These are phyloP conservation scores for Triops cancriformis DNA, from an alignment of 1,140 invertebrate species.

Conservation along the genomic window DNA sequence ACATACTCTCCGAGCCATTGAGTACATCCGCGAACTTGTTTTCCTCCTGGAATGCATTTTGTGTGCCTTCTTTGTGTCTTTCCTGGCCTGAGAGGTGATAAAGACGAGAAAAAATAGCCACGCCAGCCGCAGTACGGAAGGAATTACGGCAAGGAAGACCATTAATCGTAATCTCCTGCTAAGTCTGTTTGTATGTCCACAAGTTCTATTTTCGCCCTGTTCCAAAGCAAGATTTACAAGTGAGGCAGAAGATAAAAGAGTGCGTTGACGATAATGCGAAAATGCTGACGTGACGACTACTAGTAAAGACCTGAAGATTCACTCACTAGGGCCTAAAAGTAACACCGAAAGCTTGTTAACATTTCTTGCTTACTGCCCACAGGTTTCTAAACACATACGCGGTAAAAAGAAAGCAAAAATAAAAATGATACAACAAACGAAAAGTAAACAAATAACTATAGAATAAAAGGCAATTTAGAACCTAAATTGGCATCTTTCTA, in stretches of 20 bases:
- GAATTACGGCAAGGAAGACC: not conserved
- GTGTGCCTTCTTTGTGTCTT: not conserved
- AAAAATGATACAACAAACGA: too few species aligned
- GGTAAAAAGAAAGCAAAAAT: too few species aligned
- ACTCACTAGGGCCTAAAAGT: too few species aligned
- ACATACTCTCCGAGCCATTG: not conserved
- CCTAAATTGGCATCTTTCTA: too few species aligned
- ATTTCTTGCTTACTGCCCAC: too few species aligned
- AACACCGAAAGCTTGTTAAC: too few species aligned
- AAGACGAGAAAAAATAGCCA: not conserved
- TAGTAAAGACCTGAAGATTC: not conserved
- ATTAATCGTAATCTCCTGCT: not conserved
- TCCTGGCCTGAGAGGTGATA: not conserved
- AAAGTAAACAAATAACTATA: too few species aligned
- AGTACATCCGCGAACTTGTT: not conserved
- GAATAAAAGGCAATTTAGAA: too few species aligned
- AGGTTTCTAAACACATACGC: too few species aligned
- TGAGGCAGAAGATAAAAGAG: not conserved
- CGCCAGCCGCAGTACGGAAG: not conserved
- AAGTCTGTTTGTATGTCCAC: slow-evolving; percentile 7
- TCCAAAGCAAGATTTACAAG: not conserved
- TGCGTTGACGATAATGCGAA: not conserved
- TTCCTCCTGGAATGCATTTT: not conserved
- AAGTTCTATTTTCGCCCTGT: not conserved
- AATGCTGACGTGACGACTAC: not conserved